phyloP scores from a whole-genome alignment of 2,797 vertebrate genomes.

The Helostoma temminkii region DNA sequence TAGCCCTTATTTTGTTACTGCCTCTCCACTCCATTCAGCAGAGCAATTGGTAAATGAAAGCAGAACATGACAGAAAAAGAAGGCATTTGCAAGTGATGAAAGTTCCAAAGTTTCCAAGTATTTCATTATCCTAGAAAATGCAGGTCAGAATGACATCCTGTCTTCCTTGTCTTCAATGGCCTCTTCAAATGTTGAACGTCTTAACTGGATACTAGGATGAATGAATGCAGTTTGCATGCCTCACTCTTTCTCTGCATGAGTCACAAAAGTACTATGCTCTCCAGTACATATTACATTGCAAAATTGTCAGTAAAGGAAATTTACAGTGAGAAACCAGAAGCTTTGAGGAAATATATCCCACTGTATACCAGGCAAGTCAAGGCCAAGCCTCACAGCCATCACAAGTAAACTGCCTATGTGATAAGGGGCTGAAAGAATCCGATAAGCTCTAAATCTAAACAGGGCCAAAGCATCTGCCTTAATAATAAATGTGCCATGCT shows the following conservation, averaged over 20 bases:
- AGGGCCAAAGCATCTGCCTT: constrained; percentile 81
- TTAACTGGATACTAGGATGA: constrained; percentile 22
- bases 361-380: constrained; percentile 55
- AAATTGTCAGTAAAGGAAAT: constrained; percentile 43
- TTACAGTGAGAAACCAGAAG: constrained; percentile 45
- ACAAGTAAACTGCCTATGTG: constrained; percentile 60
- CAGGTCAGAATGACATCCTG: constrained; percentile 47
- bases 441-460: constrained; percentile 82
- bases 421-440: constrained; percentile 75
- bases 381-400: constrained; percentile 54
- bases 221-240: constrained; percentile 7
- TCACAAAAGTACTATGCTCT: constrained; percentile 3
- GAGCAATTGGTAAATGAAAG: constrained; percentile 35
- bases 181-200: constrained; percentile 29
- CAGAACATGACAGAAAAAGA: constrained; percentile 27
- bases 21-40: constrained; percentile 37
- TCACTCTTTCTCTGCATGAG: constrained; percentile 6
- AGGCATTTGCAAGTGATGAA: constrained; percentile 41
- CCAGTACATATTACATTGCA: constrained; percentile 10
- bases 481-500: constrained; percentile 82
- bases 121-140: constrained; percentile 33
- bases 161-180: constrained; percentile 15
- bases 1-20: constrained; percentile 39
- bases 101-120: constrained; percentile 37
- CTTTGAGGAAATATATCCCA: constrained; percentile 53